A percentile compares a stretch with the other conserved stretches of the same genome.
Conservation (phyloP, 2,888 invertebrate genomes). For the Cosmia pyralina region DNA sequence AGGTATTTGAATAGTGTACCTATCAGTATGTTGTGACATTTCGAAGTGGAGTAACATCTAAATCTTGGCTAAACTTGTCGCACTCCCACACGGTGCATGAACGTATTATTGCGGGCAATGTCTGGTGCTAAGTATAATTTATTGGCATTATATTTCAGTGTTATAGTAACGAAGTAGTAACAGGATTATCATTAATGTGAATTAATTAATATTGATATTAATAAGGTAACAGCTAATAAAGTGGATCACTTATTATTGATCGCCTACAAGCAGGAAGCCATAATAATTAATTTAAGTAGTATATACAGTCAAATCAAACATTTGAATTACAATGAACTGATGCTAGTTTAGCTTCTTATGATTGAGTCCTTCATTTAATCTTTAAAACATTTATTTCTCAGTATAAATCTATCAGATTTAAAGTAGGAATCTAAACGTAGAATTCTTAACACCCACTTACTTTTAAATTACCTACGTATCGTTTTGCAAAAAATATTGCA, state of each 20-base stretch:
- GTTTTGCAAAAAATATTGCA: neutral
- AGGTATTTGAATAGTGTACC: constrained; percentile 63
- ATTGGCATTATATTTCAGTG: constrained; percentile 67
- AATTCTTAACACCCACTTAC: neutral
- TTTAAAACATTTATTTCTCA: neutral
- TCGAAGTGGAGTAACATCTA: constrained; percentile 73
- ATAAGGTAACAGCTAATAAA: constrained; percentile 39
- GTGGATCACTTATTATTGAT: constrained; percentile 29
- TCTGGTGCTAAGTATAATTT: constrained; percentile 72
- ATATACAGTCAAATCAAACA: constrained; percentile 7
- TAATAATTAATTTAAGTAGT: constrained; percentile 29
- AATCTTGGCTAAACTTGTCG: constrained; percentile 75
- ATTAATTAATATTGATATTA: constrained; percentile 59
- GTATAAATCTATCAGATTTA: neutral
- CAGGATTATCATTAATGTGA: constrained; percentile 56
- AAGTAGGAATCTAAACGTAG: neutral
- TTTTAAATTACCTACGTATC: too few species aligned
- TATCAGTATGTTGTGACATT: constrained; percentile 75
- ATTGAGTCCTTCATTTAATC: neutral
- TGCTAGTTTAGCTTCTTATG: neutral
- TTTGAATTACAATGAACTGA: neutral
- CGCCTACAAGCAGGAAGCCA: constrained; percentile 9
- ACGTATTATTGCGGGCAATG: constrained; percentile 67
- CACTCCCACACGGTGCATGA: constrained; percentile 70
- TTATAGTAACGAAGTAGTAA: constrained; percentile 59